Evolutionary conservation across 2,113 vertebrate species (phyloP), one percentile per base, ranked within the genome.

Genomic region (Phrynocephalus versicolor): DNA sequence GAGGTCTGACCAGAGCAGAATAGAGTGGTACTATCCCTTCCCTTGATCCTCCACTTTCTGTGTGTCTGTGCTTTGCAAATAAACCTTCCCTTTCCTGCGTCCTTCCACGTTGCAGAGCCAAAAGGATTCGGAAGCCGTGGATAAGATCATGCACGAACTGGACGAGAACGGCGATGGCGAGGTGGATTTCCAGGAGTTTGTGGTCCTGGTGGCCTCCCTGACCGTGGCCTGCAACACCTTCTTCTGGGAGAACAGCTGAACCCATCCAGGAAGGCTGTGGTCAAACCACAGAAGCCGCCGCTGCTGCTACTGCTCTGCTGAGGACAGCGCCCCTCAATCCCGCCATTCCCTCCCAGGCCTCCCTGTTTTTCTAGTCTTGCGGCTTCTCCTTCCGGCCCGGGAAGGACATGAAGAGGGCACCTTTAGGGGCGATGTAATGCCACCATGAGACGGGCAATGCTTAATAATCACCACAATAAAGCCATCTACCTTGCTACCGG

Each of bases 101-200:
- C 6, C 60, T 62, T 62, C 60, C 23, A 19, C 16, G 18, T 62
- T 37, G 0, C 92, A 98, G 97, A 83, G 87, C 37, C 95, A 96
- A 89, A 98, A 97, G 82, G 97, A 99, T 64, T 75, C 97, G 0
- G 64, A 89, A 0, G 90, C 96, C 0, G 97, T 99, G 72, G 98
- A 99, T 81, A 97, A 97, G 93, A 97, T 99, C 51, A 97, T 99
- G 97, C 92, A 87, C 4, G 98, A 98, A 81, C 92, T 99, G 90
- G 98, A 99, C 41, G 97, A 97, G 82, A 97, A 99, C 1, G 89
- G 95, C 2, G 98, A 99, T 0, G 97, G 98, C 0, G 94, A 99
- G 67, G 97, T 99, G 88, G 97, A 99, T 90, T 99, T 99, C 93
- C 96, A 98, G 93, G 98, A 99, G 90, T 99, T 97, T 19, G 97